These are phyloP conservation scores for Phalacrocorax brasilianus DNA, from an alignment of 2,113 vertebrate species.

Conservation along the genomic window DNA sequence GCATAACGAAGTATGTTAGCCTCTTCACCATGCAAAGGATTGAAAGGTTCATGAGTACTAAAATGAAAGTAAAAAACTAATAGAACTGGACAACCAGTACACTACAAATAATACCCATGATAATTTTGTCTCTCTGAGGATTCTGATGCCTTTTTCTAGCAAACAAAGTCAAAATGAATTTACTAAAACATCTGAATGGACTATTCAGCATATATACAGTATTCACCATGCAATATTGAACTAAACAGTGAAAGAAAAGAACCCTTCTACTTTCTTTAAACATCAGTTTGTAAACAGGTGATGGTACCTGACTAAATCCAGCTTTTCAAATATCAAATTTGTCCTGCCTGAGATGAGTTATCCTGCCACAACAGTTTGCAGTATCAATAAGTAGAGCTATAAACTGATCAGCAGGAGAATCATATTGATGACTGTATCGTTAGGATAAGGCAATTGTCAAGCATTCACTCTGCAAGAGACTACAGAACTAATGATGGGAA, in stretches of 20 bases:
- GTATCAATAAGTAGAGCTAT: background rate
- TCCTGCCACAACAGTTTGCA: background rate
- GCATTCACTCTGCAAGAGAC: background rate
- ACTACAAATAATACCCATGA: background rate
- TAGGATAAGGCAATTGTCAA: background rate
- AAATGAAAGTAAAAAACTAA: conserved; percentile 1
- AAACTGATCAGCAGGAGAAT: background rate
- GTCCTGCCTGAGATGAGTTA: background rate
- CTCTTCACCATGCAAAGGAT: background rate
- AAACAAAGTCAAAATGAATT: background rate
- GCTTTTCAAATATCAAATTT: background rate
- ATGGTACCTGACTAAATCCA: background rate
- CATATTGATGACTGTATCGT: background rate
- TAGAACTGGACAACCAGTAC: background rate
- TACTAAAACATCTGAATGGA: background rate
- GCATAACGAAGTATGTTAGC: background rate
- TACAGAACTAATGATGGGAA: background rate
- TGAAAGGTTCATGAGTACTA: background rate
- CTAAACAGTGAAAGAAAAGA: background rate
- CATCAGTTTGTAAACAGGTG: background rate
- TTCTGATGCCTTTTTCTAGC: background rate
- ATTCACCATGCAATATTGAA: background rate
- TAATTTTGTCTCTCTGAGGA: background rate
- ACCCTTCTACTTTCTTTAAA: background rate
- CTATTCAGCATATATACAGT: background rate